These are phyloP conservation scores for Lagodon rhomboides DNA, from an alignment of 2,797 vertebrate species.

Conservation along the genomic window DNA sequence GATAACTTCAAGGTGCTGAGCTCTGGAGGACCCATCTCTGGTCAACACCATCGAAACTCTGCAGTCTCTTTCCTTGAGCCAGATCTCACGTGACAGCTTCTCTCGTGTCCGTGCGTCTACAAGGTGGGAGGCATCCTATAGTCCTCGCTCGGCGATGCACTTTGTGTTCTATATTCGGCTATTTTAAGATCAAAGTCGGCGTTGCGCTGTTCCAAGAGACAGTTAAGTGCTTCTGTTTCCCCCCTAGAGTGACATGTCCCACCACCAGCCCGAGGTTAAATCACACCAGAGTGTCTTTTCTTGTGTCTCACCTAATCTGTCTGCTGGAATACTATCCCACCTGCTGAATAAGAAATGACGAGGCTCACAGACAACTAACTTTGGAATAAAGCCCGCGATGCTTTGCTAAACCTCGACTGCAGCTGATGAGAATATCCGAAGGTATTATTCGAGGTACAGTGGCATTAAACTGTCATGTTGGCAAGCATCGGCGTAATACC, in stretches of 20 bases:
- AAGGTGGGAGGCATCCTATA: constrained; percentile 15
- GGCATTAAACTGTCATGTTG: constrained; percentile 38
- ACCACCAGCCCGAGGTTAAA: constrained; percentile 56
- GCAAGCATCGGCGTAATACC: constrained; percentile 44
- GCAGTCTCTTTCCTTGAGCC: neutral
- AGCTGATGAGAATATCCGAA: constrained; percentile 30
- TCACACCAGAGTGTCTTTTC: constrained; percentile 47
- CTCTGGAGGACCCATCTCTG: no score
- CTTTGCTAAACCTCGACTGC: constrained; percentile 1
- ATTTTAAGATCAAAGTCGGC: constrained; percentile 37
- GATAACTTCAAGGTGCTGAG: no score
- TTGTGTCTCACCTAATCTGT: constrained; percentile 45
- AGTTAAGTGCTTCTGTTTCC: constrained; percentile 48
- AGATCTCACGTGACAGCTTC: neutral
- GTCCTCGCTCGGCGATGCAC: constrained; percentile 4
- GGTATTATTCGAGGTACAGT: constrained; percentile 16
- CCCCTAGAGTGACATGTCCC: constrained; percentile 43
- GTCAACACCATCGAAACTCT: neutral
- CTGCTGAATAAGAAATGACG: constrained; percentile 53
- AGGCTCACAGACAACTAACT: constrained; percentile 12
- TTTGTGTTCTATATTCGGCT: constrained; percentile 53
- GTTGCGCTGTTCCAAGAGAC: constrained; percentile 29
- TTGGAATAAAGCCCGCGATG: constrained; percentile 27
- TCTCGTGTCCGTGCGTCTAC: constrained; percentile 5
- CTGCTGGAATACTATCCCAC: constrained; percentile 33